These are phyloP conservation scores for Perccottus glenii DNA, from an alignment of 2,113 vertebrate genomes.

Conservation along the genomic window DNA sequence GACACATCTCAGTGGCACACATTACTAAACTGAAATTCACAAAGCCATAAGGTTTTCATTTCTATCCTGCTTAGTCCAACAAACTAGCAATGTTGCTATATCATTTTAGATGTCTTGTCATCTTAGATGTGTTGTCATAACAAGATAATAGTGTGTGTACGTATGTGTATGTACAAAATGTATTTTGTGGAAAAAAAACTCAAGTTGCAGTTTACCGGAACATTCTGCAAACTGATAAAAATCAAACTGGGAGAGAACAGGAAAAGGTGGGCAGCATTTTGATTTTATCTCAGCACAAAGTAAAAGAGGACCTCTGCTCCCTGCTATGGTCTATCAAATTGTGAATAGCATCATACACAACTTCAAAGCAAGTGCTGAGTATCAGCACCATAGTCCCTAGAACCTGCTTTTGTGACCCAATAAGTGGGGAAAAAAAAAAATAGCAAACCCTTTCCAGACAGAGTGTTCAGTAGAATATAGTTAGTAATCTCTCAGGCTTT, in stretches of 20 bases:
- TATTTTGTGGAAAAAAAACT: too few species aligned
- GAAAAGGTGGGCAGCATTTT: conserved; percentile 50
- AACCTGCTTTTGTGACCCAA: conserved; percentile 11
- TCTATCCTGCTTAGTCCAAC: not conserved
- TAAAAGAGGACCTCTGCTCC: conserved; percentile 27
- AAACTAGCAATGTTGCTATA: too few species aligned
- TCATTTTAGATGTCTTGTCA: too few species aligned
- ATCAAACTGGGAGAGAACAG: conserved; percentile 31
- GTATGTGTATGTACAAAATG: too few species aligned
- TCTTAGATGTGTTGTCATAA: too few species aligned
- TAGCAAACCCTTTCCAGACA: not conserved
- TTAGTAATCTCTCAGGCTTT: not conserved
- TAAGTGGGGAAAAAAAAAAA: conserved; percentile 10
- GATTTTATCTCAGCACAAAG: conserved; percentile 37
- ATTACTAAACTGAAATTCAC: conserved; percentile 23
- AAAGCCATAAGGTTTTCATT: not conserved
- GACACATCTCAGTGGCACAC: conserved; percentile 9
- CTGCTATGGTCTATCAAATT: conserved; percentile 9
- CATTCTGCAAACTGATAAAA: conserved; percentile 1
- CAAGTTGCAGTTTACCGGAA: not conserved
- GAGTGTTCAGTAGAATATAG: not conserved
- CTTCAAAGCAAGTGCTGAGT: too few species aligned
- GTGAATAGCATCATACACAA: not conserved
- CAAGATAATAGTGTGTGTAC: too few species aligned
- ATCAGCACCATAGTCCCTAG: too few species aligned